Percentiles rank a stretch among this genome's conserved stretches.
These are phyloP conservation scores for Boloria euphrosyne DNA, from an alignment of 2,888 invertebrate species.

Conservation along the genomic window DNA sequence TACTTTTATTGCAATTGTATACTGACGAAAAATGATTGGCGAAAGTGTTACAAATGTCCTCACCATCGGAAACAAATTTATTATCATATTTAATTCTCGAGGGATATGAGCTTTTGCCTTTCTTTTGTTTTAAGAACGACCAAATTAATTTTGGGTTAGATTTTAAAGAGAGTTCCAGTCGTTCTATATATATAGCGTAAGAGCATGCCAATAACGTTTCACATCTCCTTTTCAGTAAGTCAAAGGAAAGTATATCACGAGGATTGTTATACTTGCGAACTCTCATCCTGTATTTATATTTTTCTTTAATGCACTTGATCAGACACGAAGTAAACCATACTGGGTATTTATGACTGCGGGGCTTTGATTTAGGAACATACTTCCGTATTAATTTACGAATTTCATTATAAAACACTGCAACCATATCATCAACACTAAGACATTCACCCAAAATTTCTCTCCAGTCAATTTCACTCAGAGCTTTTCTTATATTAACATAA, in stretches of 20 bases:
- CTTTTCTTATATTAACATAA: slow-evolving; percentile 1
- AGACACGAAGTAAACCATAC: slow-evolving; percentile 7
- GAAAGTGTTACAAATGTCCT: too few species aligned
- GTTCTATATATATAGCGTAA: slow-evolving; percentile 10
- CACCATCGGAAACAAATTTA: too few species aligned
- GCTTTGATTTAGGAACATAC: neutral
- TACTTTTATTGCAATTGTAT: too few species aligned
- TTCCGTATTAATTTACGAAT: slow-evolving; percentile 2
- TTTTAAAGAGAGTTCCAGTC: too few species aligned
- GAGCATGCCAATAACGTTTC: neutral
- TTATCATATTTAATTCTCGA: too few species aligned
- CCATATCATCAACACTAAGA: slow-evolving; percentile 5
- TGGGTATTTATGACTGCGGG: slow-evolving; percentile 5
- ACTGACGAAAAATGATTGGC: too few species aligned
- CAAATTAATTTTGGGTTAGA: too few species aligned
- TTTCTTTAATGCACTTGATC: slow-evolving; percentile 14
- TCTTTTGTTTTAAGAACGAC: too few species aligned
- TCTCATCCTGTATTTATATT: slow-evolving; percentile 10
- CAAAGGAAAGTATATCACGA: slow-evolving; percentile 11
- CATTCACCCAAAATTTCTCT: neutral
- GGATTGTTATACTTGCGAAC: slow-evolving; percentile 17
- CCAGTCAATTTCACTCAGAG: neutral
- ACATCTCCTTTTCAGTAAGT: slow-evolving; percentile 7
- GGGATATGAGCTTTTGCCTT: too few species aligned
- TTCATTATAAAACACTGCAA: neutral